Base-by-base conservation (phyloP, 2,113 vertebrate genomes). In the Xyrauchen texanus region DNA sequence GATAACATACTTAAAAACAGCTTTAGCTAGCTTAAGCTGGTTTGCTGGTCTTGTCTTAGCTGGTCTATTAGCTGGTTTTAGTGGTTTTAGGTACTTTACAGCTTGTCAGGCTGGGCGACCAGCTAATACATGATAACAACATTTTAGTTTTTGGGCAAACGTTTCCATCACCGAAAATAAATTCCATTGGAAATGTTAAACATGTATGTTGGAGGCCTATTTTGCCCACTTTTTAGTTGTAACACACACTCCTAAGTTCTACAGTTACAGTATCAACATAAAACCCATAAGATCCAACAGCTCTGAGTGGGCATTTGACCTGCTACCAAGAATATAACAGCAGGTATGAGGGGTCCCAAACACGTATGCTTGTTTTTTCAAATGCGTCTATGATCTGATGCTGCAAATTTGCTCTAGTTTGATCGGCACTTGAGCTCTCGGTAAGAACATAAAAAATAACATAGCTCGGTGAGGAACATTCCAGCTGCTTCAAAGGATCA, bases 401-500 rank as follows among this genome's bases (percentile, higher is more conserved):
- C 58, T 57, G 45, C 47, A 63, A 34, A 85, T 77, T 67, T 47
- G 72, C 73, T 69, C 21, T 8, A 60, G 81, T 78, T 76, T 81
- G 65, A 81, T 83, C 75, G 63, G 60, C 82, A 84, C 68, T 69
- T 76, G 69, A 64, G 44, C 69, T 80, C 77, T 85, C 81, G 61
- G 84, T 34, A 34, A 34, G 21, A 34, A 34, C 21, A 34, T 34
- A 34, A 34, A 34, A 82, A 79, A 79, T 60, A 76, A 81, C 81
- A 83, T 61, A 5, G 62, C 80, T 5, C 21, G 72, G 75, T 64
- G 78, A 85, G 81, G 61, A 73, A 34, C 85, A 87, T 87, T 88
- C 85, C 77, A 61, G 3, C 57, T 82, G 77, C 9, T 82, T 87
- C 84, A 83, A 87, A 85, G 83, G 62, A 76, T 68, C 21, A 55